These are phyloP conservation scores for Monopterus albus DNA, from an alignment of 2,113 vertebrate genomes.

Conservation along the genomic window DNA sequence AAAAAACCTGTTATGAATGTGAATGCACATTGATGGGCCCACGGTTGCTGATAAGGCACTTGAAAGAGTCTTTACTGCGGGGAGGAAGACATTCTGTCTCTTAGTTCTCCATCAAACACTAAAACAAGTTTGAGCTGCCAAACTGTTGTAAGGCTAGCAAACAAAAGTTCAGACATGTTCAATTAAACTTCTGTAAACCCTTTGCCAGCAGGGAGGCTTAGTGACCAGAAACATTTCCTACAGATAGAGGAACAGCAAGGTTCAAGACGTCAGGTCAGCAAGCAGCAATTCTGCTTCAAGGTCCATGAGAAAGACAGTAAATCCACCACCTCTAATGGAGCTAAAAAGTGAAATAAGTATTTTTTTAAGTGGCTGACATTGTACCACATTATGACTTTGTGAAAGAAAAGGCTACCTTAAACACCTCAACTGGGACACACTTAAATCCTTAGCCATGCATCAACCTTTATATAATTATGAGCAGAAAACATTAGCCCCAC, in stretches of 20 bases:
- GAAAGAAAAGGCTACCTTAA: neutral
- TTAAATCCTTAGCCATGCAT: neutral
- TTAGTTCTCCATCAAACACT: neutral
- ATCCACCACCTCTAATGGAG: neutral
- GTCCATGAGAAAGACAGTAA: neutral
- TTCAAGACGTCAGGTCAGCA: neutral
- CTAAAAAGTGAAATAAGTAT: neutral
- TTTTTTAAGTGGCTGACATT: neutral
- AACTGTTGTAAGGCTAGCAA: neutral
- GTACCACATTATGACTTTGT: neutral
- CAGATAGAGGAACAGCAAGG: constrained; percentile 5
- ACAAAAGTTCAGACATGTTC: constrained; percentile 22
- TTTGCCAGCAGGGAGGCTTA: constrained; percentile 12
- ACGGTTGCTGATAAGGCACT: constrained; percentile 9
- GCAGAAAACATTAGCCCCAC: neutral
- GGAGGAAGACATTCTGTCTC: neutral
- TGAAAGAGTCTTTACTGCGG: neutral
- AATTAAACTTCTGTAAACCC: constrained; percentile 16
- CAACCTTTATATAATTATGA: neutral
- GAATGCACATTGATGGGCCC: constrained; percentile 21
- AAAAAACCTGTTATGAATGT: constrained; percentile 13
- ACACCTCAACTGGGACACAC: neutral
- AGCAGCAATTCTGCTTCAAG: constrained; percentile 5
- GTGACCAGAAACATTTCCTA: neutral
- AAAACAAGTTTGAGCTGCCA: constrained; percentile 1